Conservation (phyloP, 2,888 invertebrate species). For the Galerucella calmariensis region DNA sequence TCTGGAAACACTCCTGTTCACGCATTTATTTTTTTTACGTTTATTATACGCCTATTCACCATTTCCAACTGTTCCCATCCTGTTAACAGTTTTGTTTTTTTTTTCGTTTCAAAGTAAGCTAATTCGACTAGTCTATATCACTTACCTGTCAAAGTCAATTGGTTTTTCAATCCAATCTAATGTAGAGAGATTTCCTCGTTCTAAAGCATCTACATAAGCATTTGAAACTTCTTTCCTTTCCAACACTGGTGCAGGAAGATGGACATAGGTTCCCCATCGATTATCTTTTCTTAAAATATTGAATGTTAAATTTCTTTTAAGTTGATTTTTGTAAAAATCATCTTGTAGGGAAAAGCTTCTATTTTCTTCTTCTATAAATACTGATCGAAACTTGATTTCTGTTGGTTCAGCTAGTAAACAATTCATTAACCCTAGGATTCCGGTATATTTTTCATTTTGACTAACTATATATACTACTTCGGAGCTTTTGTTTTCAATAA, state of each 20-base stretch:
- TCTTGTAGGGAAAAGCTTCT: constrained; percentile 45
- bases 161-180: constrained; percentile 82
- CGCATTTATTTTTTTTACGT: no score
- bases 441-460: constrained; percentile 43
- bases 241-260: constrained; percentile 39
- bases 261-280: constrained; percentile 51
- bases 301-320: constrained; percentile 49
- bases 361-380: constrained; percentile 46
- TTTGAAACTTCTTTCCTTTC: constrained; percentile 57
- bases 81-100: no score
- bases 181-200: constrained; percentile 81
- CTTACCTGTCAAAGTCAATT: constrained; percentile 33
- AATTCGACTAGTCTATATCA: background rate
- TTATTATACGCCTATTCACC: no score
- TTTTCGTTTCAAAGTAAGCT: no score
- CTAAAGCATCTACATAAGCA: constrained; percentile 61
- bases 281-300: constrained; percentile 48
- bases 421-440: constrained; percentile 52
- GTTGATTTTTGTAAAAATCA: constrained; percentile 47
- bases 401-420: constrained; percentile 44
- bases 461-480: constrained; percentile 42
- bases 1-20: no score
- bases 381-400: constrained; percentile 39
- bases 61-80: no score
- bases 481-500: constrained; percentile 18